Evolutionary conservation across 2,113 vertebrate genomes (phyloP).

Genomic region (Sorex araneus): DNA sequence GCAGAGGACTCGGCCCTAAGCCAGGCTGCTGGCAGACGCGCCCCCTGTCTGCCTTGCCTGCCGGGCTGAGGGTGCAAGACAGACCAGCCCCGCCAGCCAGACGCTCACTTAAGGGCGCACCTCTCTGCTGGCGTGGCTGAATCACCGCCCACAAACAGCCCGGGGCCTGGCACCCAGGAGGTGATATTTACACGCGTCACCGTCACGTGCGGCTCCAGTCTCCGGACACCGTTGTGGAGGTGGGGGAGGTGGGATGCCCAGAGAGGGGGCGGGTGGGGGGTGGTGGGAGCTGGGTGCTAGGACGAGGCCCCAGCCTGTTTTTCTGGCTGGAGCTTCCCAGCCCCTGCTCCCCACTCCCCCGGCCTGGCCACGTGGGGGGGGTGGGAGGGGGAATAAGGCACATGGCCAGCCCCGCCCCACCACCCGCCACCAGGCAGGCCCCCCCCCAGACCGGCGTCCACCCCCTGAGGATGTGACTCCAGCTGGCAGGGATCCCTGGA

Average conservation of each 20-base stretch:
- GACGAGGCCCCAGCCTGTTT: background rate
- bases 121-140: slow-evolving; percentile 8
- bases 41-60: background rate
- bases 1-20: background rate
- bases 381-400: background rate
- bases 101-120: slow-evolving; percentile 56
- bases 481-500: slow-evolving; percentile 61
- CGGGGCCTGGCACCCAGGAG: no score
- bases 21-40: background rate
- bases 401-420: background rate
- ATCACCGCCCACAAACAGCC: slow-evolving; percentile 56
- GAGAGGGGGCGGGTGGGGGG: background rate
- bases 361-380: background rate
- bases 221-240: background rate
- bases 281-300: background rate
- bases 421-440: background rate
- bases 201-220: no score
- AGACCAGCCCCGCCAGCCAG: background rate
- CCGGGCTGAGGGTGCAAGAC: no score
- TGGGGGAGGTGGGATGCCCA: slow-evolving; percentile 31
- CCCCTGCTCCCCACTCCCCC: background rate
- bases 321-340: background rate
- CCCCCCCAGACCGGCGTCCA: background rate
- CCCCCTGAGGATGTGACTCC: slow-evolving; percentile 25
- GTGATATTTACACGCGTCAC: no score